Percentiles rank a stretch among this genome's conserved stretches.
Conservation (phyloP, 2,797 vertebrate genomes). For the Sternotherus odoratus region DNA sequence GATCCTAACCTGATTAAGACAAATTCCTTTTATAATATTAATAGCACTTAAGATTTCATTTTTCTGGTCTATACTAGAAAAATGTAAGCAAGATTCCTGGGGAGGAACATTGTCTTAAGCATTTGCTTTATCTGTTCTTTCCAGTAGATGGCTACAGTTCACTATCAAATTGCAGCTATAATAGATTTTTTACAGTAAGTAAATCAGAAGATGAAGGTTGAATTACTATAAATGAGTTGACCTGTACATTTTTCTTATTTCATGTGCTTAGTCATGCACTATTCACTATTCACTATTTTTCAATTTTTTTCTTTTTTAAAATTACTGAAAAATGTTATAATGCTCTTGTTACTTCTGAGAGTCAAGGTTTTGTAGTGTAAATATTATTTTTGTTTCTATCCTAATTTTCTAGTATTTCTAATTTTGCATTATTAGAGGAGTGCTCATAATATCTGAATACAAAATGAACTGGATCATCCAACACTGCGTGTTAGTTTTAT, state of each 20-base stretch:
- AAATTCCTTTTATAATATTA: slow-evolving; percentile 60
- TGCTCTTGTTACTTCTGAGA: slow-evolving; percentile 34
- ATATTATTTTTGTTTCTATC: slow-evolving; percentile 28
- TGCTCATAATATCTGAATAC: slow-evolving; percentile 3
- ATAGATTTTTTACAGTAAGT: slow-evolving; percentile 84
- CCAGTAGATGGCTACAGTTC: slow-evolving; percentile 92
- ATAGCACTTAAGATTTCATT: slow-evolving; percentile 55
- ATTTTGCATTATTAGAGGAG: slow-evolving; percentile 38
- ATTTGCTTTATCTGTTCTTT: slow-evolving; percentile 83
- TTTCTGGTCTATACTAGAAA: slow-evolving; percentile 57
- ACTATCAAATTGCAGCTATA: slow-evolving; percentile 82
- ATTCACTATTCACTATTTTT: slow-evolving; percentile 71
- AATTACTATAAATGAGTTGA: slow-evolving; percentile 85
- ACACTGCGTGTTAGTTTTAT: slow-evolving; percentile 38
- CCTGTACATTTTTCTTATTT: slow-evolving; percentile 84
- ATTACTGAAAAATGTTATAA: slow-evolving; percentile 56
- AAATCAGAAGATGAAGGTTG: slow-evolving; percentile 84
- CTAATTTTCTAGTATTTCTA: slow-evolving; percentile 57
- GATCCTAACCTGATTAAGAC: slow-evolving; percentile 29
- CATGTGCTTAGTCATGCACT: slow-evolving; percentile 79
- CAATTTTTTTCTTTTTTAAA: slow-evolving; percentile 66
- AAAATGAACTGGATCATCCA: neutral
- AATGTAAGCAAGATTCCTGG: slow-evolving; percentile 69
- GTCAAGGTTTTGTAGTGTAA: slow-evolving; percentile 7
- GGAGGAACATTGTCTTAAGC: slow-evolving; percentile 67